Evolutionary conservation across 2,888 invertebrate species (phyloP).

Genomic region (Gryllus longicercus): DNA sequence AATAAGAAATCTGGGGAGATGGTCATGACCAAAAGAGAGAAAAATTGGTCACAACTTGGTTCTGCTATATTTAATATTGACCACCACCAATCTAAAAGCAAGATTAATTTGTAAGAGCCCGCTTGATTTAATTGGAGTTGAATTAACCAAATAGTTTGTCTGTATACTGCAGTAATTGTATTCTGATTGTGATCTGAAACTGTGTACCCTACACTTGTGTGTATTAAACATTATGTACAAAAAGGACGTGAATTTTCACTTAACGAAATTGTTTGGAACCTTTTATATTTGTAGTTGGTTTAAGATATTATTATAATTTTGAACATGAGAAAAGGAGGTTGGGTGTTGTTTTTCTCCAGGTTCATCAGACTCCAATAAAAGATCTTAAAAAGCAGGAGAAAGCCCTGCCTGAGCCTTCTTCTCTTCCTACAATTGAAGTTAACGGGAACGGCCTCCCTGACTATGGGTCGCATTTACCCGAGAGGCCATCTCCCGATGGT

Average conservation of each 20-base stretch:
- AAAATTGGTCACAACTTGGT: too few relatives aligned
- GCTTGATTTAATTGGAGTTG: too few relatives aligned
- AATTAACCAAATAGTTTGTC: too few relatives aligned
- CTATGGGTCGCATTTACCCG: constrained; percentile 55
- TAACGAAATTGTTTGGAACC: not conserved
- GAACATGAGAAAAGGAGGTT: not conserved
- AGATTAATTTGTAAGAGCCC: too few relatives aligned
- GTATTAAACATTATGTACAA: not conserved
- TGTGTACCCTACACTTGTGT: not conserved
- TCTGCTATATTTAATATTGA: too few relatives aligned
- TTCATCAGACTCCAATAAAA: not conserved
- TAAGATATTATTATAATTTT: not conserved
- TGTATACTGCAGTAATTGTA: too few relatives aligned
- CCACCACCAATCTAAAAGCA: too few relatives aligned
- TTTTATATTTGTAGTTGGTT: not conserved
- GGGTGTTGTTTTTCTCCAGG: not conserved
- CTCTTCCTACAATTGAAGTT: not conserved
- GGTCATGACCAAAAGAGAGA: too few relatives aligned
- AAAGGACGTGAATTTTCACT: not conserved
- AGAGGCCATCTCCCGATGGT: constrained; percentile 77
- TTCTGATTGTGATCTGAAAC: too few relatives aligned
- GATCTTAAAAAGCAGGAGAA: constrained; percentile 3
- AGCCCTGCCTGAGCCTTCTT: not conserved
- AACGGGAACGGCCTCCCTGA: not conserved
- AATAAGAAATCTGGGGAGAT: too few relatives aligned